phyloP scores from a whole-genome alignment of 2,797 vertebrate genomes.

The Myripristis murdjan region DNA sequence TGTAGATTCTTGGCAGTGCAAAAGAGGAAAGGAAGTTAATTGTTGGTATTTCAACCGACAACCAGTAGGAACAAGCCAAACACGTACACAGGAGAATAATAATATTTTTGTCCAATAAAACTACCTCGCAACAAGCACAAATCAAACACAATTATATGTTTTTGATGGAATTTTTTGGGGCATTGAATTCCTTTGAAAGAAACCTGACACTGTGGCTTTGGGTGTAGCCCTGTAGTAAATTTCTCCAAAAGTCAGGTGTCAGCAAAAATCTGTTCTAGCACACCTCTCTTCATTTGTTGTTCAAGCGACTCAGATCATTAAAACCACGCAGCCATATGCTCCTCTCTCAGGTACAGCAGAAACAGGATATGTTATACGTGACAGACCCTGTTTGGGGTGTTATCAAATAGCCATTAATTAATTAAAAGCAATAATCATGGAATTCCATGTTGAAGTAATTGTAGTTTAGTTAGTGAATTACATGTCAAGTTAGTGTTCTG shows the following conservation, averaged over 20 bases:
- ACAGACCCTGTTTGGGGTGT: neutral
- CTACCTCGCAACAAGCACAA: neutral
- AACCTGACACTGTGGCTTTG: too few relatives aligned
- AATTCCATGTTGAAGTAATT: neutral
- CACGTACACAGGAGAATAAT: conserved; percentile 16
- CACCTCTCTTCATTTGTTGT: neutral
- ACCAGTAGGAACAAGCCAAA: conserved; percentile 57
- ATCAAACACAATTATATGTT: neutral
- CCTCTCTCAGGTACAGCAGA: neutral
- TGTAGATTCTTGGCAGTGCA: neutral
- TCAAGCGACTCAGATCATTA: too few relatives aligned
- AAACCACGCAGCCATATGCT: neutral
- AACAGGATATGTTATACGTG: too few relatives aligned
- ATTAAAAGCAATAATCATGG: neutral
- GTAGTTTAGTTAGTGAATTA: neutral
- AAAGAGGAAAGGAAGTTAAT: conserved; percentile 8
- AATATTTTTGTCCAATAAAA: neutral
- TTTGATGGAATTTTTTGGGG: neutral
- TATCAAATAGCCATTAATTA: neutral
- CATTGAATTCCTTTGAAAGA: neutral
- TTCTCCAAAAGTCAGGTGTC: neutral
- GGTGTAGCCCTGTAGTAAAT: too few relatives aligned
- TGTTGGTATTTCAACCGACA: conserved; percentile 43
- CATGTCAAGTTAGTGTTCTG: neutral
- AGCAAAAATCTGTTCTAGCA: neutral